Percentiles rank a stretch among this genome's conserved stretches.
Evolutionary conservation across 2,888 invertebrate genomes (phyloP).

Genomic region (Eupithecia exiguata): DNA sequence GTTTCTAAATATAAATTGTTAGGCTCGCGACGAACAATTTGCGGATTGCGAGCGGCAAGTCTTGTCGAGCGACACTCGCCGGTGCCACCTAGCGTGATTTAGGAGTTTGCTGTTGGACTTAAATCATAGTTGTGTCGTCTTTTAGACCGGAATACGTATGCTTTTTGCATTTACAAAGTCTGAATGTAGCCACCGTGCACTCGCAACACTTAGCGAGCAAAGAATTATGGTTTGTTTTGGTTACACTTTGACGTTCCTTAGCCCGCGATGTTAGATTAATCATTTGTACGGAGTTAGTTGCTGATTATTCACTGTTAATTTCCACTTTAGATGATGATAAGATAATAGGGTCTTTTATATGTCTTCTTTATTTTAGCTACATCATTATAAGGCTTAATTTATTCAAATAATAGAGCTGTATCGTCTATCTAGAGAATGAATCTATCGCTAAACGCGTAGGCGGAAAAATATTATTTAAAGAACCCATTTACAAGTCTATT

Average conservation of each 20-base stretch:
- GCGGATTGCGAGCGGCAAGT: conserved; percentile 76
- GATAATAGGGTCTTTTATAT: background rate
- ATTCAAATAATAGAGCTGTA: conserved; percentile 46
- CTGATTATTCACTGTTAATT: conserved; percentile 36
- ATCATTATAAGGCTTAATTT: conserved; percentile 37
- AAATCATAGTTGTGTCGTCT: conserved; percentile 76
- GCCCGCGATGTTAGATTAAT: conserved; percentile 47
- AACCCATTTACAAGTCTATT: conserved; percentile 23
- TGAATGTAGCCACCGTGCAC: conserved; percentile 59
- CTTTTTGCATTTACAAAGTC: conserved; percentile 66
- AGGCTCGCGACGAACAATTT: conserved; percentile 80
- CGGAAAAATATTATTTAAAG: conserved; percentile 33
- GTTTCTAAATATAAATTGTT: conserved; percentile 81
- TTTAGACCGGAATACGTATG: conserved; percentile 66
- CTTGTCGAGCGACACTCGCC: conserved; percentile 70
- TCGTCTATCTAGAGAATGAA: conserved; percentile 45
- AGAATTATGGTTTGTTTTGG: conserved; percentile 68
- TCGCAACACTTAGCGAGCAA: conserved; percentile 57
- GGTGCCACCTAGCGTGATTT: conserved; percentile 77
- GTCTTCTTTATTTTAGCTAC: conserved; percentile 29
- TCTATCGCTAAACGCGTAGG: conserved; percentile 48
- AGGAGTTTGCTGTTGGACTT: conserved; percentile 70
- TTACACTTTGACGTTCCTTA: conserved; percentile 56
- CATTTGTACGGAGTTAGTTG: conserved; percentile 52
- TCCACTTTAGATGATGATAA: conserved; percentile 35